Conservation (phyloP, 1,140 invertebrate species). For the Drosophila santomea region DNA sequence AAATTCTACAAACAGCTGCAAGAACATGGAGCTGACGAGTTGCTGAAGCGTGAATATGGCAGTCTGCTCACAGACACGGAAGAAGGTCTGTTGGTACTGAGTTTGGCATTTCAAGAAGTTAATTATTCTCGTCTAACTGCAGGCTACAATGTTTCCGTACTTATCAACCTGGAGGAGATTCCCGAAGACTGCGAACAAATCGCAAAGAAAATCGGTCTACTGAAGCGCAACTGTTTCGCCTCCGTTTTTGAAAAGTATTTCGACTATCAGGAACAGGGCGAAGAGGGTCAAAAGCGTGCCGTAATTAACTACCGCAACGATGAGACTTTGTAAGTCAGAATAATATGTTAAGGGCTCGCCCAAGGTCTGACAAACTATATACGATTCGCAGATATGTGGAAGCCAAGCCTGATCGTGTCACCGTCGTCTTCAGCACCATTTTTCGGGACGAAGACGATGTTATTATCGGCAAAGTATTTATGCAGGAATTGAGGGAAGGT, state of each 20-base stretch:
- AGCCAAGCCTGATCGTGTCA: slow-evolving; percentile 98
- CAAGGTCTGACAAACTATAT: background rate
- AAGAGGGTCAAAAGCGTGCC: slow-evolving; percentile 95
- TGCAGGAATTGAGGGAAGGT: slow-evolving; percentile 99
- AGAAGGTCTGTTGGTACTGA: slow-evolving; percentile 88
- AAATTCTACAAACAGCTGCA: slow-evolving; percentile 99
- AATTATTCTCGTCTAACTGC: slow-evolving; percentile 25
- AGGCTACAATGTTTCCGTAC: slow-evolving; percentile 97
- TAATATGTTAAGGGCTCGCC: background rate
- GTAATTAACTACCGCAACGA: slow-evolving; percentile 99
- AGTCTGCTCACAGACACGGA: slow-evolving; percentile 92
- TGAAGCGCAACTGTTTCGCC: slow-evolving; percentile 99
- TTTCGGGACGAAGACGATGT: slow-evolving; percentile 99
- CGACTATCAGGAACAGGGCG: slow-evolving; percentile 97
- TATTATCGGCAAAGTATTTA: slow-evolving; percentile 99
- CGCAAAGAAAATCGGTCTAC: slow-evolving; percentile 95
- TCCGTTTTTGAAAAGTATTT: slow-evolving; percentile 99
- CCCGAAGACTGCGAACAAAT: slow-evolving; percentile 94
- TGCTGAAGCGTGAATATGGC: slow-evolving; percentile 97
- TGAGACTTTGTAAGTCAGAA: slow-evolving; percentile 96
- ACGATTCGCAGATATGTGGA: slow-evolving; percentile 93
- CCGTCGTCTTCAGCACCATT: slow-evolving; percentile 99
- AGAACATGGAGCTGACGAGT: slow-evolving; percentile 98
- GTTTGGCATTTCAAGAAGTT: background rate
- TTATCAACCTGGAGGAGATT: slow-evolving; percentile 97